A percentile compares a stretch with the other conserved stretches of the same genome.
These are phyloP conservation scores for Orthosia gothica DNA, from an alignment of 2,888 invertebrate genomes.

Conservation along the genomic window DNA sequence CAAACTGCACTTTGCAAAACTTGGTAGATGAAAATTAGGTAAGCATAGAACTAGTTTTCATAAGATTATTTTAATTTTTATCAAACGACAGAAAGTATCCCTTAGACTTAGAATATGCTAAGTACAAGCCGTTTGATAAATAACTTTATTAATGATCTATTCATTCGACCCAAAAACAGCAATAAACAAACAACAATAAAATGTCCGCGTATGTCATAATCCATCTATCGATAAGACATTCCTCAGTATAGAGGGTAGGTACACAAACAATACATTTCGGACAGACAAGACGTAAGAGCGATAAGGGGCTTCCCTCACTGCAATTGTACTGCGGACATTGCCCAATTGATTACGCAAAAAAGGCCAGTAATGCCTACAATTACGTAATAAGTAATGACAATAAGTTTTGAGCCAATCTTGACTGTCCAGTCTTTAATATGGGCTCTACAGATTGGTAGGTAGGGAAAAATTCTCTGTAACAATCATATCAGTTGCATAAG, in stretches of 20 bases:
- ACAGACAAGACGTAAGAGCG: conserved; percentile 8
- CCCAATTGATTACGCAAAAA: conserved; percentile 5
- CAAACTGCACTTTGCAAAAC: no score
- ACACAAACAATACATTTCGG: conserved; percentile 14
- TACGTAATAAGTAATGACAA: not conserved
- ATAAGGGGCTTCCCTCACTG: conserved; percentile 46
- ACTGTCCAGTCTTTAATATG: conserved; percentile 1
- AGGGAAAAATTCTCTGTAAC: not conserved
- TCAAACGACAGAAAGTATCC: not conserved
- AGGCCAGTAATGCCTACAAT: not conserved
- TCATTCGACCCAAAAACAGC: not conserved
- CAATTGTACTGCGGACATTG: not conserved
- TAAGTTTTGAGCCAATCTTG: conserved; percentile 16
- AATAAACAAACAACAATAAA: conserved; percentile 4
- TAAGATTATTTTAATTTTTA: not conserved
- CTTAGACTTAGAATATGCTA: no score
- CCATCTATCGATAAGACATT: conserved; percentile 4
- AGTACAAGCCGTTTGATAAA: no score
- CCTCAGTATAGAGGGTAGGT: not conserved
- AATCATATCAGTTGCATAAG: not conserved
- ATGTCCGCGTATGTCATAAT: not conserved
- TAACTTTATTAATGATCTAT: no score
- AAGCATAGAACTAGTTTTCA: no score
- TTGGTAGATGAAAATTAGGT: no score
- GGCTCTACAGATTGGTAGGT: conserved; percentile 1